These are phyloP conservation scores for Conger conger DNA, from an alignment of 2,113 vertebrate species.

Conservation along the genomic window DNA sequence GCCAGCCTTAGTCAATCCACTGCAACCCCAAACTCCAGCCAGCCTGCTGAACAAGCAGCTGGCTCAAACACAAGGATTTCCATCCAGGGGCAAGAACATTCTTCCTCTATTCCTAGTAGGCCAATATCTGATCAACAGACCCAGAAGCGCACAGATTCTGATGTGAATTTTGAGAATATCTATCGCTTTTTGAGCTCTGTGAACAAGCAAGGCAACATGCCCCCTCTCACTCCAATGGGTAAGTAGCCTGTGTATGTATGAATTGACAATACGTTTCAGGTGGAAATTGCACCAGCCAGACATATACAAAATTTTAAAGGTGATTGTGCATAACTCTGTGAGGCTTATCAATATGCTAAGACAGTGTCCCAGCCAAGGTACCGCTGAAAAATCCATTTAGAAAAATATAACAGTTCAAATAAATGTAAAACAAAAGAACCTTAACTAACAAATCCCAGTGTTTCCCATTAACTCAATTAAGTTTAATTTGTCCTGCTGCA, in stretches of 20 bases:
- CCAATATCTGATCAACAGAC: constrained; percentile 12
- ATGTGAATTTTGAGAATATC: constrained; percentile 68
- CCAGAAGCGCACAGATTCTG: constrained; percentile 1
- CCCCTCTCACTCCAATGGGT: constrained; percentile 65
- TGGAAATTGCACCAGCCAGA: background rate
- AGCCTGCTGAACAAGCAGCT: background rate
- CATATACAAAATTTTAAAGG: background rate
- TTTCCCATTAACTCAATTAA: no score
- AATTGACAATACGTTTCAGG: background rate
- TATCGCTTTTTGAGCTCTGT: constrained; percentile 58
- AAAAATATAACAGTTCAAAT: no score
- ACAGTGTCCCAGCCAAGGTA: no score
- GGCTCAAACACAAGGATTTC: background rate
- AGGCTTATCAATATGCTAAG: no score
- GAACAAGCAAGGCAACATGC: constrained; percentile 27
- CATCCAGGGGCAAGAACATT: background rate
- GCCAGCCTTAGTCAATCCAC: background rate
- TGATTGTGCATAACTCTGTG: no score
- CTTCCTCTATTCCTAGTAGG: background rate
- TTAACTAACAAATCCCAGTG: no score
- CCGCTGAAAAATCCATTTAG: no score
- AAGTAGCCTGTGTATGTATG: constrained; percentile 35
- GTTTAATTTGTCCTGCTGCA: no score
- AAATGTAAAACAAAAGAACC: no score
- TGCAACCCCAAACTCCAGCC: background rate